A percentile compares a stretch with the other conserved stretches of the same genome.
These are phyloP conservation scores for Trialeurodes vaporariorum DNA, from an alignment of 1,140 invertebrate species.

Conservation along the genomic window DNA sequence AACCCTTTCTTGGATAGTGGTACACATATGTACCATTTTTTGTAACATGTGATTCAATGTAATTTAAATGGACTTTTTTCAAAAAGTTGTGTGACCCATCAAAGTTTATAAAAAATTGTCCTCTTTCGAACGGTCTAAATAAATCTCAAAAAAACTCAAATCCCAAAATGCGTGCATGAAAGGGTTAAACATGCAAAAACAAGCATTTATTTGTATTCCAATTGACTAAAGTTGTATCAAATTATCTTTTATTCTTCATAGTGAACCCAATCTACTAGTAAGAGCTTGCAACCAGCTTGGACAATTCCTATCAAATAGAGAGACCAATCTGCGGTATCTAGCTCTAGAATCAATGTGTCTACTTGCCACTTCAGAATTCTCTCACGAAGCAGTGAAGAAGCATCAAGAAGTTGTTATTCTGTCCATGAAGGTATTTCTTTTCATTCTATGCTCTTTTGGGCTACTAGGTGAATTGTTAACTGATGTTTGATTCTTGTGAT, in stretches of 20 bases:
- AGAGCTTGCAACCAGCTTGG: conserved; percentile 97
- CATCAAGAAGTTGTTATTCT: conserved; percentile 99
- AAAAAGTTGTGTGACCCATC: conserved; percentile 7
- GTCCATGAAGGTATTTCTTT: conserved; percentile 80
- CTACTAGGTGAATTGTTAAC: too few relatives aligned
- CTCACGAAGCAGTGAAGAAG: conserved; percentile 99
- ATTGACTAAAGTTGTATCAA: conserved; percentile 5
- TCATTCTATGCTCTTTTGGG: too few relatives aligned
- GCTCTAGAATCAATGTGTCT: conserved; percentile 99
- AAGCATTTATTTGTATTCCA: conserved; percentile 10
- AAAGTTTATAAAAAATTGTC: conserved; percentile 11
- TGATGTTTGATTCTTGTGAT: too few relatives aligned
- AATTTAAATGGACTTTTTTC: too few relatives aligned
- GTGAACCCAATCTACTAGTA: conserved; percentile 93
- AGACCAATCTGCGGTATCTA: conserved; percentile 96
- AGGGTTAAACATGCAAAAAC: too few relatives aligned
- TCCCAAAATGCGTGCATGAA: too few relatives aligned
- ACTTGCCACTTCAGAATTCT: conserved; percentile 97
- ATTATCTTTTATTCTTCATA: conserved; percentile 30
- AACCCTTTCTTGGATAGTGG: too few relatives aligned
- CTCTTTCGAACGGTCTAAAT: too few relatives aligned
- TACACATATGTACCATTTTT: too few relatives aligned
- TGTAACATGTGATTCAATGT: too few relatives aligned
- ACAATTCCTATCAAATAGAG: conserved; percentile 95
- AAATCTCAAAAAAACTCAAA: too few relatives aligned